These are phyloP conservation scores for Polyploca ridens DNA, from an alignment of 2,888 invertebrate genomes.

Conservation along the genomic window DNA sequence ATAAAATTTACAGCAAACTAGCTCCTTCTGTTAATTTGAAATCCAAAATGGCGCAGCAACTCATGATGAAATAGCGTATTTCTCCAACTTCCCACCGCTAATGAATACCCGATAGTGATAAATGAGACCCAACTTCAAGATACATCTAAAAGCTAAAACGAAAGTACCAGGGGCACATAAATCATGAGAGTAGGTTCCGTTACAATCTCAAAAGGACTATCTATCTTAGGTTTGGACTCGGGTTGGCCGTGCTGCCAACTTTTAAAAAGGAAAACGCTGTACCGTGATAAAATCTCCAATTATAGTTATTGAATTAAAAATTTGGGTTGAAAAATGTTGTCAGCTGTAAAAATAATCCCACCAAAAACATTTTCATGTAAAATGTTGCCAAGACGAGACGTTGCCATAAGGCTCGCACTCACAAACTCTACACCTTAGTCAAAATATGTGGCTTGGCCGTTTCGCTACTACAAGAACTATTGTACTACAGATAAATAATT, in stretches of 20 bases:
- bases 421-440: too few species aligned
- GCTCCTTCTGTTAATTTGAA: too few species aligned
- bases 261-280: conserved; percentile 1
- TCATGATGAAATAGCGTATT: too few species aligned
- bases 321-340: not conserved
- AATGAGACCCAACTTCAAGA: not conserved
- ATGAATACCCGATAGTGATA: not conserved
- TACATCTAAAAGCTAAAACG: conserved; percentile 12
- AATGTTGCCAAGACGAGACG: too few species aligned
- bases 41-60: too few species aligned
- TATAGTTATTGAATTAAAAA: conserved; percentile 2
- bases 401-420: too few species aligned
- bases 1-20: too few species aligned
- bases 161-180: conserved; percentile 35
- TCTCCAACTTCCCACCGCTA: not conserved
- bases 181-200: conserved; percentile 31
- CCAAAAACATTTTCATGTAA: too few species aligned
- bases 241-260: conserved; percentile 24
- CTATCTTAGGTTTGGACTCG: conserved; percentile 26
- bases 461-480: too few species aligned
- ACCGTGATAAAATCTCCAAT: not conserved
- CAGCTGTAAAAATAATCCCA: not conserved
- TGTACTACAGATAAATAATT: too few species aligned
- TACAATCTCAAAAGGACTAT: conserved; percentile 32
- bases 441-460: too few species aligned